Conservation (phyloP, 2,888 invertebrate species). For the Acanthoscelides obtectus region DNA sequence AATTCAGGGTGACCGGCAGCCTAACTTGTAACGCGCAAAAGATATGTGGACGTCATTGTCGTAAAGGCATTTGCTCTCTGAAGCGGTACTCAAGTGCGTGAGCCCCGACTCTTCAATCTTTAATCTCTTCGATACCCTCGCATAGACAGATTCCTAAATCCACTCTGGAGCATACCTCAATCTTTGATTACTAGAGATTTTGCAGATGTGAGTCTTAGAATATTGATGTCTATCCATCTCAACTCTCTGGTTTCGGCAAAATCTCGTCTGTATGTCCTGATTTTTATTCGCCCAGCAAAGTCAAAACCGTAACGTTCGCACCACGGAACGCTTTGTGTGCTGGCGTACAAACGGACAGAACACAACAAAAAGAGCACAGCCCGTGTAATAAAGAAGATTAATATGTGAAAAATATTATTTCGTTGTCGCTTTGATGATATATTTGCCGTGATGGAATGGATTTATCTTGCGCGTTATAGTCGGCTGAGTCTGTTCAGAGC, state of each 20-base stretch:
- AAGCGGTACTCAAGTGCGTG: too few species aligned
- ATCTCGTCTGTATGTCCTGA: neutral
- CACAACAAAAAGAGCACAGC: neutral
- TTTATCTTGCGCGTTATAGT: conserved; percentile 1
- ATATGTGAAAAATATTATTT: conserved; percentile 7
- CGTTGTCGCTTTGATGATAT: conserved; percentile 4
- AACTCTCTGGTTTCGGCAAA: neutral
- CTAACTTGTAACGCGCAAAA: too few species aligned
- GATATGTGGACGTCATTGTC: too few species aligned
- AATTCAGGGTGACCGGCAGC: too few species aligned
- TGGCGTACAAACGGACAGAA: neutral
- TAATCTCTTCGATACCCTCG: too few species aligned
- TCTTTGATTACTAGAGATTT: too few species aligned
- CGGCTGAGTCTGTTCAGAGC: neutral
- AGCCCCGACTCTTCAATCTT: too few species aligned
- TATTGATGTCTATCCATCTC: neutral
- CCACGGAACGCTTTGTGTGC: neutral
- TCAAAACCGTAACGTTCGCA: neutral
- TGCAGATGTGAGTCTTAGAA: too few species aligned
- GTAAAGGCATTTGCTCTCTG: too few species aligned
- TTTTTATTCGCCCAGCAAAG: neutral
- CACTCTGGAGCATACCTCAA: too few species aligned
- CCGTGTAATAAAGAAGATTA: conserved; percentile 5
- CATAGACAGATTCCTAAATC: too few species aligned
- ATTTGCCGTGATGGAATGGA: conserved; percentile 1